These are phyloP conservation scores for Eristalinus sepulchralis DNA, from an alignment of 2,888 invertebrate genomes.

Conservation along the genomic window DNA sequence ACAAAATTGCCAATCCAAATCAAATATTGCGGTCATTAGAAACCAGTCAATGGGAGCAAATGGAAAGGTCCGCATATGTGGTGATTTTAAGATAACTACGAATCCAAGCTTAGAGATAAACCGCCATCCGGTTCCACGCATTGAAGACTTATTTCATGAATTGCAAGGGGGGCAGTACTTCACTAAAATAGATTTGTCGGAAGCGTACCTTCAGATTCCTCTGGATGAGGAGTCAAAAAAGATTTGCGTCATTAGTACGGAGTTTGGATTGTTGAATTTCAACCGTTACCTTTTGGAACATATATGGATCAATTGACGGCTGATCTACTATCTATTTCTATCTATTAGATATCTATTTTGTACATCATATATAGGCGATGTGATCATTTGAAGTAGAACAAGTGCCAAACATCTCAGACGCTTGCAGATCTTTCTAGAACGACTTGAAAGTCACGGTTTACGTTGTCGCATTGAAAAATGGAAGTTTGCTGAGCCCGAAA, in stretches of 20 bases:
- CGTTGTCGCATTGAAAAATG: not conserved
- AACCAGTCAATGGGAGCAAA: conserved; percentile 14
- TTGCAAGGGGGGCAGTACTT: not conserved
- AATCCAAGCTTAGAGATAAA: conserved; percentile 1
- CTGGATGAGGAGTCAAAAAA: conserved; percentile 12
- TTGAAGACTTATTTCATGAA: not conserved
- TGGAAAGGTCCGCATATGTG: conserved; percentile 1
- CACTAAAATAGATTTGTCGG: conserved; percentile 14
- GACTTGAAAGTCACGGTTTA: not conserved
- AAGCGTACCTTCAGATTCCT: conserved; percentile 18
- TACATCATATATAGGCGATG: conserved; percentile 72
- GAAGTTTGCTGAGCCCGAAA: not conserved
- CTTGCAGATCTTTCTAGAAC: not conserved
- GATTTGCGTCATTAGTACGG: conserved; percentile 15
- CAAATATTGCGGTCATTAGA: not conserved
- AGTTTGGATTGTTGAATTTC: conserved; percentile 6
- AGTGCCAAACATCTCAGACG: conserved; percentile 31
- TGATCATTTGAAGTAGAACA: conserved; percentile 67
- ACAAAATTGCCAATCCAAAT: not conserved
- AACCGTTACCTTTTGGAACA: not conserved
- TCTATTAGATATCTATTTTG: no score
- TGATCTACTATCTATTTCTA: no score
- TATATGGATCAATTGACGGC: conserved; percentile 30
- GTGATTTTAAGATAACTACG: not conserved
- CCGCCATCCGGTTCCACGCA: not conserved